Evolutionary conservation across 2,113 vertebrate species (phyloP).

Genomic region (Polyodon spathula): DNA sequence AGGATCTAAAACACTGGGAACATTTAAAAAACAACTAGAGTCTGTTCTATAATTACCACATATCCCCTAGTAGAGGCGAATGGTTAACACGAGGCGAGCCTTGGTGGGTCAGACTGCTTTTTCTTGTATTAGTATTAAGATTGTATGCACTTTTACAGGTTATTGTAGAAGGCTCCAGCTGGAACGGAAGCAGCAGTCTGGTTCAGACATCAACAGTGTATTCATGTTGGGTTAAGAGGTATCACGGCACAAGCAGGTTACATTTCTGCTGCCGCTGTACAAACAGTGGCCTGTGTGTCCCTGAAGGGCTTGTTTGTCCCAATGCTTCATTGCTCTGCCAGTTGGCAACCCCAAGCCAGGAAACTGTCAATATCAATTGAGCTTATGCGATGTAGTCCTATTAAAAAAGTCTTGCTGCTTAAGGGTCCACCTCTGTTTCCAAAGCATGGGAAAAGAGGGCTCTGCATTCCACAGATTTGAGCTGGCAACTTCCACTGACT

Average conservation of each 20-base stretch:
- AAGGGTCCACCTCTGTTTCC: slow-evolving; percentile 67
- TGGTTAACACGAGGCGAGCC: no score
- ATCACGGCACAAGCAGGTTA: slow-evolving; percentile 22
- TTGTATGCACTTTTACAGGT: no score
- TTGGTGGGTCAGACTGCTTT: no score
- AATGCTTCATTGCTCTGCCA: slow-evolving; percentile 59
- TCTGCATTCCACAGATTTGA: slow-evolving; percentile 61
- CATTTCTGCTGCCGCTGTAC: slow-evolving; percentile 47
- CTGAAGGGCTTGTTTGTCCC: slow-evolving; percentile 55
- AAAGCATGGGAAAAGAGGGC: slow-evolving; percentile 63
- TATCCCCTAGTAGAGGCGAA: no score
- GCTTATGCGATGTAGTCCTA: slow-evolving; percentile 55
- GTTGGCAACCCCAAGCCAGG: slow-evolving; percentile 69
- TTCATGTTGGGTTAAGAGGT: slow-evolving; percentile 1
- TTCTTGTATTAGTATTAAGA: no score
- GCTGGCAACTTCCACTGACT: slow-evolving; percentile 68
- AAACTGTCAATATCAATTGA: slow-evolving; percentile 77
- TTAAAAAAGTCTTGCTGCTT: slow-evolving; percentile 63
- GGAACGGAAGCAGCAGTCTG: background rate
- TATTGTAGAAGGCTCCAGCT: background rate
- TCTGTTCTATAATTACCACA: no score
- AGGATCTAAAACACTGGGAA: no score
- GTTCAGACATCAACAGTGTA: background rate
- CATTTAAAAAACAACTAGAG: no score
- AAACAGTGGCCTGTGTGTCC: slow-evolving; percentile 55